These are phyloP conservation scores for Aplidium turbinatum DNA, from an alignment of 23 tunicate species.

Conservation along the genomic window DNA sequence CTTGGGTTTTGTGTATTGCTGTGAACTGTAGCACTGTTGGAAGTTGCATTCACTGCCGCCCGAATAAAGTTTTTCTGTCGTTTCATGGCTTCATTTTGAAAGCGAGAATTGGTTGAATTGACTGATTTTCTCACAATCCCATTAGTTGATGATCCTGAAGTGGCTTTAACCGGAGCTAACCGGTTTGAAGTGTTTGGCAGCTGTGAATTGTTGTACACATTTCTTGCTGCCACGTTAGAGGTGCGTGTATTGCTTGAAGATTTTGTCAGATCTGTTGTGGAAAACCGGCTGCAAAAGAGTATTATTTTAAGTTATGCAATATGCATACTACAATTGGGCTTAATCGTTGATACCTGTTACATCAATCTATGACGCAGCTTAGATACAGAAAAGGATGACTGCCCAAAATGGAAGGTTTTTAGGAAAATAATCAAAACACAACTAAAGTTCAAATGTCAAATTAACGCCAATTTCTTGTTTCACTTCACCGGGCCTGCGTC, in stretches of 20 bases:
- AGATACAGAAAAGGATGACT: too few species aligned
- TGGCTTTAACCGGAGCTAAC: background rate
- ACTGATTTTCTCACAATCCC: background rate
- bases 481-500: too few species aligned
- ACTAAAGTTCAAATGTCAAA: too few species aligned
- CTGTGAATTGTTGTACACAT: slow-evolving; percentile 32
- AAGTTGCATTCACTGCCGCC: slow-evolving; percentile 50
- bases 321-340: too few species aligned
- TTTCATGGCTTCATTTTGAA: slow-evolving; percentile 29
- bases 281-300: background rate
- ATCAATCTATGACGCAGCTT: too few species aligned
- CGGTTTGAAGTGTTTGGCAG: background rate
- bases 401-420: too few species aligned
- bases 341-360: too few species aligned
- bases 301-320: too few species aligned
- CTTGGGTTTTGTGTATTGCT: background rate
- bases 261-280: background rate
- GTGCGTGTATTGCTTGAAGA: too few species aligned
- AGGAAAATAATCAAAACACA: too few species aligned
- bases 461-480: too few species aligned
- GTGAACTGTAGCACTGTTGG: background rate
- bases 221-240: too few species aligned
- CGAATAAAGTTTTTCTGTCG: slow-evolving; percentile 69
- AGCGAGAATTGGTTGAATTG: background rate
- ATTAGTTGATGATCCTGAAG: background rate